Evolutionary conservation across 2,113 vertebrate species (phyloP).

Genomic region (Pelecanus crispus): DNA sequence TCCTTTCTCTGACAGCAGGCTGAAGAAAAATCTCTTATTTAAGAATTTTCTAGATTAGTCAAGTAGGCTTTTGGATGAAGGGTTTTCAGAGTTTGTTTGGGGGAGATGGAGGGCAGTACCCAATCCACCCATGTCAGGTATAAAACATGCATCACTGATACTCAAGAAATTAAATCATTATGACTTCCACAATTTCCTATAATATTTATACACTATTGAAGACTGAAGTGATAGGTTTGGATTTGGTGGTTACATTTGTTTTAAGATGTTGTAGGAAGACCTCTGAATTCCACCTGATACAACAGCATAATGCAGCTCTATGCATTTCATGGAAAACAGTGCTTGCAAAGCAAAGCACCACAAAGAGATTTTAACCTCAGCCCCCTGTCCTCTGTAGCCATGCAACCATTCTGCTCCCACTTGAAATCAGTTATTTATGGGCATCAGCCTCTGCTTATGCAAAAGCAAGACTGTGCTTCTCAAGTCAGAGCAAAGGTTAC

Average conservation of each 20-base stretch:
- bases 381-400: background rate
- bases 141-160: background rate
- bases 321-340: background rate
- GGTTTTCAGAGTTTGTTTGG: background rate
- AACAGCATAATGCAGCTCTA: accelerated
- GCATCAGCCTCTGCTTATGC: background rate
- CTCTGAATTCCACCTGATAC: background rate
- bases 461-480: background rate
- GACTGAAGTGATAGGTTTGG: background rate
- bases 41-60: background rate
- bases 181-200: background rate
- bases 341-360: background rate
- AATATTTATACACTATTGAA: background rate
- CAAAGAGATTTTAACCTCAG: background rate
- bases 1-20: background rate
- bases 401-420: background rate
- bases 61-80: background rate
- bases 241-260: background rate
- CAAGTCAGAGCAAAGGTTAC: background rate
- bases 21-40: background rate
- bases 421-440: background rate
- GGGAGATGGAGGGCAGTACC: background rate
- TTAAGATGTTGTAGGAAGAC: background rate
- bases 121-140: background rate
- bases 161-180: background rate